Conservation (phyloP, 1,140 invertebrate species). For the Sminthurinus signatus region DNA sequence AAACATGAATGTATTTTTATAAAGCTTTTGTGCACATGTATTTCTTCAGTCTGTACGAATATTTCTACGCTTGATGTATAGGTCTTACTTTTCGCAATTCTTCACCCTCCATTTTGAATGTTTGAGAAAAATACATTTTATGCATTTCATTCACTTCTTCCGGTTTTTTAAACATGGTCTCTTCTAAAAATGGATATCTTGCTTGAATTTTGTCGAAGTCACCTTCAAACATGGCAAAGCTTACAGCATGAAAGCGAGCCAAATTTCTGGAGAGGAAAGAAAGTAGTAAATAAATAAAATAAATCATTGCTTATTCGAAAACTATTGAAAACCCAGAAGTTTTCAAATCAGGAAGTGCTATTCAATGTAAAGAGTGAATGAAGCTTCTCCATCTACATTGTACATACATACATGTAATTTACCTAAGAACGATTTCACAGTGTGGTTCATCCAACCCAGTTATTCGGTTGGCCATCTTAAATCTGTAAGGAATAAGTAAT, state of each 20-base stretch:
- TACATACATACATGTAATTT: background rate
- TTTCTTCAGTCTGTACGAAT: too few species aligned
- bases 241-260: slow-evolving; percentile 46
- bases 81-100: slow-evolving; percentile 5
- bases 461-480: slow-evolving; percentile 26
- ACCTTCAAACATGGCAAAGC: slow-evolving; percentile 44
- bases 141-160: slow-evolving; percentile 2
- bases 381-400: too few species aligned
- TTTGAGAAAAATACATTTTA: slow-evolving; percentile 7
- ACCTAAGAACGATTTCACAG: background rate
- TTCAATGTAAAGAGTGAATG: too few species aligned
- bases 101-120: slow-evolving; percentile 7
- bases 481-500: slow-evolving; percentile 14
- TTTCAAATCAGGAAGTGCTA: too few species aligned
- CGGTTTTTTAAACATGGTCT: slow-evolving; percentile 22
- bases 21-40: too few species aligned
- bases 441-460: slow-evolving; percentile 26
- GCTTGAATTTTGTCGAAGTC: slow-evolving; percentile 26
- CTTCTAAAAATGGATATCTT: slow-evolving; percentile 42
- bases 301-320: too few species aligned
- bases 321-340: too few species aligned
- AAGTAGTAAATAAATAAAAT: too few species aligned
- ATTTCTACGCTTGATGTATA: too few species aligned
- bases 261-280: slow-evolving; percentile 45
- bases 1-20: too few species aligned